A percentile compares a stretch with the other conserved stretches of the same genome.
Conservation (phyloP, 1,140 invertebrate genomes). For the Wiebesia pumilae region DNA sequence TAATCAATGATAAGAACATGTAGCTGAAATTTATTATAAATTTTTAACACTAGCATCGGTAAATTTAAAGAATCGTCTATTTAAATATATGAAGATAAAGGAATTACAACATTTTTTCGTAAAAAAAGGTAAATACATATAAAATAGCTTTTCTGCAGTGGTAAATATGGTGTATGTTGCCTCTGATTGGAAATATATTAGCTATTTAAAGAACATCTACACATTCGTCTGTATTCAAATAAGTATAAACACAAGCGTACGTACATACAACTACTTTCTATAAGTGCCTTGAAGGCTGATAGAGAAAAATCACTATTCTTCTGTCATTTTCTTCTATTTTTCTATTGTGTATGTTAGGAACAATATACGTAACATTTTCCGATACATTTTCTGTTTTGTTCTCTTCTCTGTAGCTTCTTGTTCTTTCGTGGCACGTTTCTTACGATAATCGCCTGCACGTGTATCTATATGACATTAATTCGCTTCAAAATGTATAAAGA, state of each 20-base stretch:
- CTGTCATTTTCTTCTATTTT: slow-evolving; percentile 16
- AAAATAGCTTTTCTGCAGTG: no score
- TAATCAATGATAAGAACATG: no score
- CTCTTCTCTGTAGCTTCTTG: not conserved
- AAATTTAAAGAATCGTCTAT: no score
- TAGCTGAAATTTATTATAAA: no score
- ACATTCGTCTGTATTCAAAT: not conserved
- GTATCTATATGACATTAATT: slow-evolving; percentile 12
- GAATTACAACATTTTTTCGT: not conserved
- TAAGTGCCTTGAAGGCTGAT: not conserved
- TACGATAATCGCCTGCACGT: not conserved
- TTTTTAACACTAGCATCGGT: no score
- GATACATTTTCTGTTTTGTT: not conserved
- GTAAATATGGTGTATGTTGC: not conserved
- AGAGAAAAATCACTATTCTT: not conserved
- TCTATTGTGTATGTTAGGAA: not conserved
- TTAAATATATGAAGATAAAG: no score
- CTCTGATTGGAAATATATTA: not conserved
- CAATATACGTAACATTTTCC: not conserved
- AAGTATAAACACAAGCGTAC: not conserved
- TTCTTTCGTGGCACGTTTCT: slow-evolving; percentile 39
- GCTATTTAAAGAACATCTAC: not conserved
- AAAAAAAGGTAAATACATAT: no score
- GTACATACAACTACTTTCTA: not conserved
- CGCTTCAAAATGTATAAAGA: not conserved